Base-by-base conservation (phyloP, 2,113 vertebrate species). In the Cottus gobio region DNA sequence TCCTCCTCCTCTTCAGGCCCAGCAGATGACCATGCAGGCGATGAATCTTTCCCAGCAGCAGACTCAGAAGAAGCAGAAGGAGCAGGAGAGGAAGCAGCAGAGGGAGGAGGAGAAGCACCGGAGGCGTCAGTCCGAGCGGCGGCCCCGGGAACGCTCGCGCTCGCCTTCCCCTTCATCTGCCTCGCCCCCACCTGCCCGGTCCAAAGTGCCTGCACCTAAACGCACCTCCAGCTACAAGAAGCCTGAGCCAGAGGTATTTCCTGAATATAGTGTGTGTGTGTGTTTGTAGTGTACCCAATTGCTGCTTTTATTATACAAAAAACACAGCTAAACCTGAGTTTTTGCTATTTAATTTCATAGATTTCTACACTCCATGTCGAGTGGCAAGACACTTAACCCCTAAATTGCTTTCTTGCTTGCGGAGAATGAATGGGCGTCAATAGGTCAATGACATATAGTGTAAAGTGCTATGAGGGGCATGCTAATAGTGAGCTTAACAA, bases 1-100 rank as follows among this genome's bases (percentile, higher is more conserved):
- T 52, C 12, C 26, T 34, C 11, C 3, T 62, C 48, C 13, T 37
- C 7, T 13, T 22, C 79, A 99, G 98, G 98, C 98, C 44, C 97
- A 99, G 93, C 98, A 99, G 94, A 96, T 99, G 97, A 99, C 98
- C 2, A 74, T 96, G 79, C 97, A 98, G 92, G 98, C 98, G 3
- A 95, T 99, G 93, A 96, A 7, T 52, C 84, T 99, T 66, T 97
- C 97, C 57, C 96, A 98, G 85, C 95, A 97, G 56, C 97, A 97
- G 86, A 92, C 95, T 44, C 79, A 88, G 71, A 77, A 37, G 66
- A 82, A 87, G 48, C 9, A 44, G 65, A 68, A 48, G 67, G 42
- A 81, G 39, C 20, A 79, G 67, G 42, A 70, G 54, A 73, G 31
- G 18, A 56, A 50, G 63, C 7, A 44, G 39, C 3, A 44, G 30